Conservation (phyloP, 2,888 invertebrate species). For the Aelia acuminata region DNA sequence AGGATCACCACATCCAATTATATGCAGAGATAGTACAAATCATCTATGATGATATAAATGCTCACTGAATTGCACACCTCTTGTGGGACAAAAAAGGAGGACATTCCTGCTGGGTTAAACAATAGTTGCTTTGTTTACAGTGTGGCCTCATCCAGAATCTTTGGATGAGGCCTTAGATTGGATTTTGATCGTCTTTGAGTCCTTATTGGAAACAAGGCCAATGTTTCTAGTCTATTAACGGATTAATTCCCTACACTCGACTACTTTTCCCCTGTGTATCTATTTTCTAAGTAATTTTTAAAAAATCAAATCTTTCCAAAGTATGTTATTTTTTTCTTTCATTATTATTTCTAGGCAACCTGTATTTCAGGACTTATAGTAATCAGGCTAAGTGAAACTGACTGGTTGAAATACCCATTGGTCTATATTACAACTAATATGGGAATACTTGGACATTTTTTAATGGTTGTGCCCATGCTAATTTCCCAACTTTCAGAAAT, state of each 20-base stretch:
- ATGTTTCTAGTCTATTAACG: no score
- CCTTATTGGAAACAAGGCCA: no score
- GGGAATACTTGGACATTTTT: background rate
- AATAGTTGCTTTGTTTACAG: no score
- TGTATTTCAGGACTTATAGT: slow-evolving; percentile 35
- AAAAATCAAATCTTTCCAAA: background rate
- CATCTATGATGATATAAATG: no score
- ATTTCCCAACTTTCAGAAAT: slow-evolving; percentile 31
- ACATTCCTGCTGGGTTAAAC: no score
- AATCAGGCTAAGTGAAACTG: background rate
- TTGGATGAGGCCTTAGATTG: no score
- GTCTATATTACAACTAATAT: slow-evolving; percentile 6
- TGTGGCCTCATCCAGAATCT: no score
- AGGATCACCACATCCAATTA: no score
- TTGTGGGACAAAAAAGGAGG: no score
- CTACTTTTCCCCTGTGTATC: background rate
- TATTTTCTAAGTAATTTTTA: background rate
- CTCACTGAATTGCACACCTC: no score
- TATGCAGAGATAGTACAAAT: no score
- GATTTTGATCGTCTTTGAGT: no score
- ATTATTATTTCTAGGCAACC: slow-evolving; percentile 47
- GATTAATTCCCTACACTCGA: background rate
- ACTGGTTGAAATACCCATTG: background rate
- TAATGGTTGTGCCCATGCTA: slow-evolving; percentile 6
- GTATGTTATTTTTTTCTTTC: slow-evolving; percentile 7